These are phyloP conservation scores for Picathartes gymnocephalus DNA, from an alignment of 2,113 vertebrate genomes.

Conservation along the genomic window DNA sequence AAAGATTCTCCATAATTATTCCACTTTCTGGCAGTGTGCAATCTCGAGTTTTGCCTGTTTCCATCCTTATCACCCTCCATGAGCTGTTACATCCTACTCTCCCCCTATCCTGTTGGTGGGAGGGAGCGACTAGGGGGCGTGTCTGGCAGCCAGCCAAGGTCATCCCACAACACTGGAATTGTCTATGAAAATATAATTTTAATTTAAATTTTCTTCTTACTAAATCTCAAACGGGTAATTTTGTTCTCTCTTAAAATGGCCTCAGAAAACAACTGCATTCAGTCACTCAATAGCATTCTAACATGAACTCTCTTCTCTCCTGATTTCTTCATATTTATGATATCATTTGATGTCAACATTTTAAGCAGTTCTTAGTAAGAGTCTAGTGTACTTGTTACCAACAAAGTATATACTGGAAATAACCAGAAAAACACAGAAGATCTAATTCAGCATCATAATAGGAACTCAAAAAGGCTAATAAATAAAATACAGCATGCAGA, in stretches of 20 bases:
- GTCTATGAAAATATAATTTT: background rate
- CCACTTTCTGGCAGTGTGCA: background rate
- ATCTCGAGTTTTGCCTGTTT: background rate
- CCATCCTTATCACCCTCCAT: background rate
- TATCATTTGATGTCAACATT: background rate
- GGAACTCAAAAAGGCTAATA: background rate
- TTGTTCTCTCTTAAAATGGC: background rate
- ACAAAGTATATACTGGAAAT: background rate
- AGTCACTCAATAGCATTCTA: background rate
- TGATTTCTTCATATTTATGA: background rate
- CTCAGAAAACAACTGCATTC: background rate
- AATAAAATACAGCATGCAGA: background rate
- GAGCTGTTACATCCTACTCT: background rate
- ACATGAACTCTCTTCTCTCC: background rate
- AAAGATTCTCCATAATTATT: background rate
- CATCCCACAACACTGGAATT: background rate
- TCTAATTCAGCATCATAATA: background rate
- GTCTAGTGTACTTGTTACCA: background rate
- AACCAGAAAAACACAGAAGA: background rate
- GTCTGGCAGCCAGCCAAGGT: background rate
- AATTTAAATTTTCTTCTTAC: background rate
- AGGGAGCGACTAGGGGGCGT: rapidly evolving
- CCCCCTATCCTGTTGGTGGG: background rate
- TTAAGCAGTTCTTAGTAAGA: background rate
- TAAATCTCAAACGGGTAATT: background rate